Base-by-base conservation (phyloP, 2,888 invertebrate genomes). In the Nemurella pictetii region DNA sequence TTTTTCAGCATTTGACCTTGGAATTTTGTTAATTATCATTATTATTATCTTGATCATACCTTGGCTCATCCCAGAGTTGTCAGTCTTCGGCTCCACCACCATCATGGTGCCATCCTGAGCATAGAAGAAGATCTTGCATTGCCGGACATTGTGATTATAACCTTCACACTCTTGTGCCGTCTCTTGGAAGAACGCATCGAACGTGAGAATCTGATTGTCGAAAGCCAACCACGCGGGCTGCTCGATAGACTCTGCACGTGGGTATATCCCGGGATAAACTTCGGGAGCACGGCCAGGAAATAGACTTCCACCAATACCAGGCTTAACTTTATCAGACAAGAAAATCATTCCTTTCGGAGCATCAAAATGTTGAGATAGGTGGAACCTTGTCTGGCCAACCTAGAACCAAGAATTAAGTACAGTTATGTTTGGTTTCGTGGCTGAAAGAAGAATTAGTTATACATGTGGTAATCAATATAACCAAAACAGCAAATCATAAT, bases 81-180 rank as follows among this genome's bases (percentile, higher is more conserved):
- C 55, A 12, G 55, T 55, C 20, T 55, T 55, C 1, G 55, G 55
- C 55, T 98, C 98, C 84, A 93, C 90, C 1, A 98, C 95, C 91
- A 97, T 96, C 87, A 98, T 94, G 0, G 98, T 97, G 25, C 97
- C 97, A 90, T 98, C 98, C 91, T 98, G 98, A 77, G 98, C 92
- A 88, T 94, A 98, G 89, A 96, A 98, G 87, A 94, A 95, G 84
- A 98, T 95, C 87, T 95, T 95, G 2, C 97, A 96, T 88, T 94
- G 94, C 28, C 97, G 93, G 84, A 97, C 91, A 88, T 95, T 92
- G 88, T 93, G 95, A 35, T 94, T 92, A 0, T 94, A 93, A 0
- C 92, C 91, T 81, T 93, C 91, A 89, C 94, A 93, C 90, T 97
- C 97, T 87, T 95, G 94, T 0, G 96, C 92, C 0, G 95, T 94